phyloP scores from a whole-genome alignment of 1,140 invertebrate genomes.

The Uloborus diversus region DNA sequence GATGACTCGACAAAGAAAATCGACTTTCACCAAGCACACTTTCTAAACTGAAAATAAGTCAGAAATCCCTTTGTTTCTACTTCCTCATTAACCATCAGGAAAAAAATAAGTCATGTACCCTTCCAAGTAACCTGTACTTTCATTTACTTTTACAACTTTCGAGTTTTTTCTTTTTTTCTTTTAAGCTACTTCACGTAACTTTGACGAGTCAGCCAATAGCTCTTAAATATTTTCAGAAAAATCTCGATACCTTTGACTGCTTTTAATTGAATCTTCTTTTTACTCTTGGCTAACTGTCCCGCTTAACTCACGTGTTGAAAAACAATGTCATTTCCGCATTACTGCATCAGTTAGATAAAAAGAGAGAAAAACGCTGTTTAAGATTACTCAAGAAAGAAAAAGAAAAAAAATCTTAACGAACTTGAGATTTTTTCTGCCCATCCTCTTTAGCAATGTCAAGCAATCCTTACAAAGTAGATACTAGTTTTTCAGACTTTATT shows the following conservation, averaged over 20 bases:
- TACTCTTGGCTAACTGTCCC: conserved; percentile 28
- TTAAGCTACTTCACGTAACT: too few species aligned
- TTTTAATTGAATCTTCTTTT: conserved; percentile 50
- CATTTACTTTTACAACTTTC: too few species aligned
- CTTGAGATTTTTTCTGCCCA: conserved; percentile 5
- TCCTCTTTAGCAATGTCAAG: conserved; percentile 19
- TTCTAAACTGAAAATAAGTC: too few species aligned
- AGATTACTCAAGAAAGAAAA: conserved; percentile 2
- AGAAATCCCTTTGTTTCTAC: too few species aligned
- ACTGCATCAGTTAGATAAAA: conserved; percentile 12
- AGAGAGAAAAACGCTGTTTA: conserved; percentile 1
- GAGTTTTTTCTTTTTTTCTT: too few species aligned
- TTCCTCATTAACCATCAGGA: too few species aligned
- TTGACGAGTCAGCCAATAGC: too few species aligned
- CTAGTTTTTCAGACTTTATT: conserved; percentile 13
- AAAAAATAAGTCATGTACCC: too few species aligned
- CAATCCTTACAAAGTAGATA: conserved; percentile 15
- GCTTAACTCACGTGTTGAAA: background rate
- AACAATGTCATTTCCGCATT: conserved; percentile 50
- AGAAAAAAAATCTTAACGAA: conserved; percentile 31
- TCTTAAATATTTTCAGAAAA: too few species aligned
- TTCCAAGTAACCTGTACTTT: too few species aligned
- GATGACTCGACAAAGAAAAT: too few species aligned
- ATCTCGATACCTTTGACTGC: conserved; percentile 33
- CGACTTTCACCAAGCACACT: too few species aligned